A percentile compares a stretch with the other conserved stretches of the same genome.
These are phyloP conservation scores for Callocephalon fimbriatum DNA, from an alignment of 2,113 vertebrate genomes.

Conservation along the genomic window DNA sequence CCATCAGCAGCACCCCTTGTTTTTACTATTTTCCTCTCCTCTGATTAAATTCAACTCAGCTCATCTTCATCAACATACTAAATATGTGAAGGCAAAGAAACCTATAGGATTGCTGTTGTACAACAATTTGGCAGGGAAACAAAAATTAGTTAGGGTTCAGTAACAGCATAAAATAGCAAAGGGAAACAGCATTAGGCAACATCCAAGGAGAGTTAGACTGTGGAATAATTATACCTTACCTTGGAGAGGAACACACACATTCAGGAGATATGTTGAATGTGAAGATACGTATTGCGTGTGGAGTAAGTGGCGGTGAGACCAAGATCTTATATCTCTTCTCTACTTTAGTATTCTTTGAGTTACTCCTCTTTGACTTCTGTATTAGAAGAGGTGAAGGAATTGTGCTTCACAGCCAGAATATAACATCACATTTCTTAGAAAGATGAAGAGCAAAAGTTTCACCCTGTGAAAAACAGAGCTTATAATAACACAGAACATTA, in stretches of 20 bases:
- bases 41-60: not conserved
- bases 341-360: not conserved
- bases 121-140: not conserved
- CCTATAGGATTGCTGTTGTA: not conserved
- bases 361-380: not conserved
- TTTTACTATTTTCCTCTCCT: not conserved
- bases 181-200: not conserved
- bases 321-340: not conserved
- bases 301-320: not conserved
- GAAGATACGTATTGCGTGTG: not conserved
- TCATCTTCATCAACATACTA: not conserved
- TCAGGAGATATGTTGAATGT: not conserved
- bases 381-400: not conserved
- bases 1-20: not conserved
- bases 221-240: not conserved
- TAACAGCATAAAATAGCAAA: not conserved
- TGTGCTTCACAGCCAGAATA: rapidly evolving
- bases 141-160: not conserved
- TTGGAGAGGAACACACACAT: not conserved
- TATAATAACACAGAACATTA: not conserved
- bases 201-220: not conserved
- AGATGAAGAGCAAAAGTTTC: not conserved
- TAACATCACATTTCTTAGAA: not conserved
- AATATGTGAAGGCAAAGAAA: not conserved
- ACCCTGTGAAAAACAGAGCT: not conserved